phyloP scores from a whole-genome alignment of 2,113 vertebrate species.

The Rhabdornis inornatus region DNA sequence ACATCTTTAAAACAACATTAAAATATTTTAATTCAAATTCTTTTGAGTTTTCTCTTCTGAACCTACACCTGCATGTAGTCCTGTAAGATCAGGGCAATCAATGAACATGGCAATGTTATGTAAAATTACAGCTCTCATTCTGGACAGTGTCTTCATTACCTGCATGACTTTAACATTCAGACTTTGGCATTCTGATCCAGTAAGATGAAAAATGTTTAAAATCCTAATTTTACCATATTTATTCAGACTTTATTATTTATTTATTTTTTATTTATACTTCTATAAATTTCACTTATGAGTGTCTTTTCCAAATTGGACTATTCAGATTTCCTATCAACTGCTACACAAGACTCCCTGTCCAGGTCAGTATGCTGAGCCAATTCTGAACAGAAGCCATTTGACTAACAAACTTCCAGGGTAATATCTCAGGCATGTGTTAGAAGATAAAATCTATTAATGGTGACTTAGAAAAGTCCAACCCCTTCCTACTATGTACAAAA shows the following conservation, averaged over 20 bases:
- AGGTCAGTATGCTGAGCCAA: neutral
- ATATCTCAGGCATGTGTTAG: neutral
- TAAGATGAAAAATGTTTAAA: neutral
- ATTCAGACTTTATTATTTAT: no score
- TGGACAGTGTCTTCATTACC: neutral
- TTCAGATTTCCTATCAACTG: neutral
- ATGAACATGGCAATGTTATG: neutral
- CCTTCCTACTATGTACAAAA: neutral
- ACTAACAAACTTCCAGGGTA: neutral
- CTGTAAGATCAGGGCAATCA: neutral
- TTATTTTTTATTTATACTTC: no score
- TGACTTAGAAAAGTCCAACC: neutral
- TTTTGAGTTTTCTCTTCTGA: neutral
- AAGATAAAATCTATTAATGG: neutral
- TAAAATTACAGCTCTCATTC: neutral
- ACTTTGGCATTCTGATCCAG: neutral
- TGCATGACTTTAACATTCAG: neutral
- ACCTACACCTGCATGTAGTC: neutral
- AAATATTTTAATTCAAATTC: neutral
- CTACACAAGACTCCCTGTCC: neutral
- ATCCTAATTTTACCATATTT: neutral
- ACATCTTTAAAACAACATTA: neutral
- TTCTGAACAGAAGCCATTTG: neutral
- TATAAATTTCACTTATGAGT: neutral
- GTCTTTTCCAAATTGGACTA: neutral